Evolutionary conservation across 2,113 vertebrate species (phyloP).

Genomic region (Mustela nigripes): DNA sequence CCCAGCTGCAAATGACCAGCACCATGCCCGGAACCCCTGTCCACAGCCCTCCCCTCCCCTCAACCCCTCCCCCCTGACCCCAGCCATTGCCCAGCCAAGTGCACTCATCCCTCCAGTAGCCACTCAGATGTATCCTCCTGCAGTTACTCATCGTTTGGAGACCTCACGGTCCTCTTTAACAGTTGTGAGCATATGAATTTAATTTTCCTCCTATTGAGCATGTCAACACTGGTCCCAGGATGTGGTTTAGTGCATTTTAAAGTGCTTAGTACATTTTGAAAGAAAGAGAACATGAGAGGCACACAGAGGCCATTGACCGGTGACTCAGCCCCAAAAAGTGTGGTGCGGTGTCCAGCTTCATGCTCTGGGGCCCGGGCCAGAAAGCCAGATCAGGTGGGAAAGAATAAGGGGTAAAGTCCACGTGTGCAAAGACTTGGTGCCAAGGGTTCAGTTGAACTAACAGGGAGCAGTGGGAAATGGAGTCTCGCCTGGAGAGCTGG

Average conservation of each 20-base stretch:
- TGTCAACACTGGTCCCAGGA: not conserved
- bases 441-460: not conserved
- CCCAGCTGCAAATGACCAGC: too few species aligned
- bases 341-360: not conserved
- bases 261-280: not conserved
- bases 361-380: not conserved
- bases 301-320: not conserved
- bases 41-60: not conserved
- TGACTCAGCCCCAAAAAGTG: not conserved
- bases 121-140: not conserved
- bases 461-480: not conserved
- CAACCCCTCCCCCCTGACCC: rapidly evolving
- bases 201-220: not conserved
- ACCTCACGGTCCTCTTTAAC: not conserved
- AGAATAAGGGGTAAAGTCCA: not conserved
- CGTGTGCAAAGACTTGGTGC: not conserved
- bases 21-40: not conserved
- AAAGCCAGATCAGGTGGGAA: not conserved
- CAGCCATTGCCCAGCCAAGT: not conserved
- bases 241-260: not conserved
- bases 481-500: not conserved
- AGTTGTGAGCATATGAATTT: not conserved
- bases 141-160: not conserved
- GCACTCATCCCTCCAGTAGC: not conserved
- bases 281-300: not conserved